Evolutionary conservation across 2,888 invertebrate species (phyloP), one percentile per base, ranked within the genome.

Genomic region (Abscondita cerata): DNA sequence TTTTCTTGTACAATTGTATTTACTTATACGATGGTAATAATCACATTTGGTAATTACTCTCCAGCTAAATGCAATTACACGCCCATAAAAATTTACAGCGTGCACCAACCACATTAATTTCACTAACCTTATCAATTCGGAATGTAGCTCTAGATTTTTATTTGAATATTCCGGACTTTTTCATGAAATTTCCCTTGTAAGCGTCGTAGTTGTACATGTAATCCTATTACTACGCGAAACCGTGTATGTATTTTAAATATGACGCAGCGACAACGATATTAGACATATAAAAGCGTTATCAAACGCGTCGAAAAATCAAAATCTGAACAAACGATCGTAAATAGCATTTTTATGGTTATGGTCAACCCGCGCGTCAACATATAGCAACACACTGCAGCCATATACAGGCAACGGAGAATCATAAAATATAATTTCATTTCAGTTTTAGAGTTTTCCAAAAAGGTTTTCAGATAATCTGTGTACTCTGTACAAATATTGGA

Each of bases 351-450:
- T 70, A 70, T 68, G 66, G 65, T 66, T 68, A 68, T 68, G 62
- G 65, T 64, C 59, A 62, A 54, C 62, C 66, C 62, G 55, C 62
- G 64, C 67, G 63, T 59, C 62, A 60, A 57, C 62, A 59, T n/a
- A n/a, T 63, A 58, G 54, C 64, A 62, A 48, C 65, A 59, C 62
- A 59, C 54, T 57, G 57, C 53, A 64, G 59, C 59, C 59, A 41
- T 56, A 55, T 64, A 59, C 56, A 40, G 56, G 54, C 64, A 60
- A 60, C 57, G 53, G 41, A 46, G 52, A 62, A 56, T 59, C 67
- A 59, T 70, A 70, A 70, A 70, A 69, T 68, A 69, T 69, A 70
- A 70, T 70, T 70, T 69, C 69, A 70, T 70, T 70, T 68, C 64
- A 62, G 67, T 62, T 69, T 69, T 68, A 67, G 66, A 68, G 68